phyloP scores from a whole-genome alignment of 1,140 invertebrate species.

The Tetramorium parvispinum region DNA sequence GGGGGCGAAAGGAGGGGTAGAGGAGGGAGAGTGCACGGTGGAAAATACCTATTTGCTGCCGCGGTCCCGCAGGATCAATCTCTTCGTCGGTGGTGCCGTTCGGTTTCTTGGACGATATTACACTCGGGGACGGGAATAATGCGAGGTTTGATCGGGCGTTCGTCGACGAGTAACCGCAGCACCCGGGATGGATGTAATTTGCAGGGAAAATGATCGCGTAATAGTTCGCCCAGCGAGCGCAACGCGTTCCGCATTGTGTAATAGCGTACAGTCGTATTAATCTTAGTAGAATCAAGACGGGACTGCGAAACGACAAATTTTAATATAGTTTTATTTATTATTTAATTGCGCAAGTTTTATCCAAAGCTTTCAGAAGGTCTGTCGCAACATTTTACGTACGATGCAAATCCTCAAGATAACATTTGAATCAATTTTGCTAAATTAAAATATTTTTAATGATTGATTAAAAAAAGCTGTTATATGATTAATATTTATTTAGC shows the following conservation, averaged over 20 bases:
- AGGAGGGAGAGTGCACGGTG: neutral
- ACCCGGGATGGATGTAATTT: slow-evolving; percentile 66
- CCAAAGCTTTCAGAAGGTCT: neutral
- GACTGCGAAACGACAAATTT: neutral
- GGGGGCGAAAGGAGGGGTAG: neutral
- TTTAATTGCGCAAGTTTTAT: slow-evolving; percentile 1
- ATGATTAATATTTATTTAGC: neutral
- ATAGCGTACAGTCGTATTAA: slow-evolving; percentile 44
- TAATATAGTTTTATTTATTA: neutral
- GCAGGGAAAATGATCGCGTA: slow-evolving; percentile 69
- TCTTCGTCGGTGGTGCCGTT: slow-evolving; percentile 65
- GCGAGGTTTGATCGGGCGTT: slow-evolving; percentile 61
- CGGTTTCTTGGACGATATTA: slow-evolving; percentile 57
- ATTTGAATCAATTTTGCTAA: neutral
- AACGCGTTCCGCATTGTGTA: slow-evolving; percentile 50
- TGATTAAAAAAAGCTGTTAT: neutral
- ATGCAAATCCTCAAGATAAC: neutral
- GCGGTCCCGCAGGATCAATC: slow-evolving; percentile 66
- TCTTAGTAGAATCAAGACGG: neutral
- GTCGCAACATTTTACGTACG: neutral
- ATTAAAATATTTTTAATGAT: neutral
- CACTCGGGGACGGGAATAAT: slow-evolving; percentile 61
- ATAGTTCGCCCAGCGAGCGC: slow-evolving; percentile 62
- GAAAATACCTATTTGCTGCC: slow-evolving; percentile 54
- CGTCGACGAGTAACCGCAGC: slow-evolving; percentile 60